Evolutionary conservation across 2,113 vertebrate genomes (phyloP), one percentile per base, ranked within the genome.

Genomic region (Protobothrops mucrosquamatus): DNA sequence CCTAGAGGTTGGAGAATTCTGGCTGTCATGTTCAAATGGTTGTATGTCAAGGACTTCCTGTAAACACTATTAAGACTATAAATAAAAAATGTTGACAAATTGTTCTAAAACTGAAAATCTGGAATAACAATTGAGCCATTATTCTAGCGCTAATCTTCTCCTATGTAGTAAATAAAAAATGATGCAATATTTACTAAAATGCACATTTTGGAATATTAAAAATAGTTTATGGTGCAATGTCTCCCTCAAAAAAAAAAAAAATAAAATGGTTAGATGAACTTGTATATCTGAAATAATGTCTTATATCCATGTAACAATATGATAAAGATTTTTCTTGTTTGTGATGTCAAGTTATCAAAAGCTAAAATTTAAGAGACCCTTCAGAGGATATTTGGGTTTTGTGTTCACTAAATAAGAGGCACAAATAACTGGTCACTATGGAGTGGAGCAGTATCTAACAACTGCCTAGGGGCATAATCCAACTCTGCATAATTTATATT

Each of bases 91-190:
- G 20, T 34, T 59, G 39, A 46, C 8, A 85, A 85, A 85, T 85
- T 85, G 39, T 23, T 85, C 81, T 85, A 24, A 46, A 34, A 11
- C 22, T 85, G 11, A 85, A 85, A 74, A 74, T 74, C n/a, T 74
- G 87, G 92, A 95, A 93, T 95, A 29, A 2, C 93, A 86, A 3
- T 7, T 3, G n/a, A 15, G 22, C 1, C 11, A 94, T 89, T 92
- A 29, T 64, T 64, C 39, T 93, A 85, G 87, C 91, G 20, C 22
- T 88, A 23, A 93, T 93, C 43, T 94, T 94, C 20, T 92, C 95
- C 48, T 24, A 94, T 93, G 89, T 94, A 94, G 18, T 93, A 95
- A 96, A 97, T 90, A 90, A 57, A 92, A 96, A 94, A 6, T 91
- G 6, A 94, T 92, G n/a, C 94, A 81, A 39, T 94, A 48, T 92